Base-by-base conservation (phyloP, 1,140 invertebrate species). In the Pseudomyrmex cubaensis region DNA sequence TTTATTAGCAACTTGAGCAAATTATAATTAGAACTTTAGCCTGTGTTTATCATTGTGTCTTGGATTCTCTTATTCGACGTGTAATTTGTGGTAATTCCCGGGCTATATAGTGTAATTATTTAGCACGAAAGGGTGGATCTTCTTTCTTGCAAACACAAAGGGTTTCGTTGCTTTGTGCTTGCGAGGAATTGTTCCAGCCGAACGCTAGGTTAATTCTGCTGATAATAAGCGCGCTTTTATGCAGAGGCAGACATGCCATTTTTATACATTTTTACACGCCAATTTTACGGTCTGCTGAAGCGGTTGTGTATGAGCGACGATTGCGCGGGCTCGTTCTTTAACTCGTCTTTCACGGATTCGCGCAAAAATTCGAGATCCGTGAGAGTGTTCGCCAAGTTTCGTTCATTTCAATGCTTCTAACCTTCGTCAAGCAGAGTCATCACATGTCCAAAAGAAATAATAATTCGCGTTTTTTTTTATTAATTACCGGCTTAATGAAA, bases 221-320 rank as follows among this genome's bases (percentile, higher is more conserved):
- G 64, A 78, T 80, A 80, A 80, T 80, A 70, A 44, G 66, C 44
- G 20, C 76, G 66, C 76, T 80, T 80, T 80, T 80, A 69, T 72
- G 76, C 59, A 70, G 48, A 17, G 54, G 52, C 56, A 48, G 76
- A 46, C 66, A 8, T 72, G 59, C 52, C 66, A 80, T 80, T 70
- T 80, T 80, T 80, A 70, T 80, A 72, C 66, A 80, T 80, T 72
- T 72, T 80, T 80, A 59, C 76, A 80, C 76, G 76, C 66, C 76
- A 80, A 80, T 80, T 80, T 80, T 72, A 80, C 76, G 76, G 76
- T 80, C 76, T 80, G 66, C 46, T 72, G 66, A 80, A 80, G 66
- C 64, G 64, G 15, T 20, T 52, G 44, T 70, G 10, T 78, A 59
- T 50, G 66, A 80, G 66, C 66, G 48, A 22, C 12, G 66, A 25